These are phyloP conservation scores for Lypha dubia DNA, from an alignment of 2,888 invertebrate species.

Conservation along the genomic window DNA sequence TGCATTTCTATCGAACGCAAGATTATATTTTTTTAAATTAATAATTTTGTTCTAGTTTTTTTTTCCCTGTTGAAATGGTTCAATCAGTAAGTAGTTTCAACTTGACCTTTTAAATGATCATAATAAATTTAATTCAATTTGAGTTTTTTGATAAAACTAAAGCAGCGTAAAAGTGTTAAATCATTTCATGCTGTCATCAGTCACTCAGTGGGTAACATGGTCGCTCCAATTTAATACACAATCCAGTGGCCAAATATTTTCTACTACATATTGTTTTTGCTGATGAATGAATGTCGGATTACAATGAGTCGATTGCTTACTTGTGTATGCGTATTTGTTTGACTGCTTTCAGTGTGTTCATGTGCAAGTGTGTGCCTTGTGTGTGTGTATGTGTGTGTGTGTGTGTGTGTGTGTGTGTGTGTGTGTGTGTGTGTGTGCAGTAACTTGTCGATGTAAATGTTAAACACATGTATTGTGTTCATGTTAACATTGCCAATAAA, in stretches of 20 bases:
- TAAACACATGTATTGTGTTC: slow-evolving; percentile 64
- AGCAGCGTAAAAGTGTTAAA: slow-evolving; percentile 14
- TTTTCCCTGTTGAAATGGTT: too few relatives aligned
- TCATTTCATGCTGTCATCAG: slow-evolving; percentile 29
- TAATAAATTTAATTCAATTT: slow-evolving; percentile 26
- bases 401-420: not conserved
- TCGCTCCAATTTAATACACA: slow-evolving; percentile 15
- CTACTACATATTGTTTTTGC: slow-evolving; percentile 22
- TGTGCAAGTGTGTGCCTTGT: not conserved
- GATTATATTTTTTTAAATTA: not conserved
- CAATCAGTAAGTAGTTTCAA: not conserved
- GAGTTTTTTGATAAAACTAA: slow-evolving; percentile 2
- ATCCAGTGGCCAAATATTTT: slow-evolving; percentile 7
- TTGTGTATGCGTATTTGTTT: not conserved
- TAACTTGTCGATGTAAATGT: slow-evolving; percentile 2
- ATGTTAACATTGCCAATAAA: slow-evolving; percentile 69
- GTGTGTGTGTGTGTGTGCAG: not conserved
- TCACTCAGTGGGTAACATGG: slow-evolving; percentile 3
- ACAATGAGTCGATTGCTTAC: not conserved
- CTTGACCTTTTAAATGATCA: slow-evolving; percentile 38
- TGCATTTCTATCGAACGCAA: not conserved
- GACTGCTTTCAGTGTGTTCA: not conserved
- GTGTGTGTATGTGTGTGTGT: not conserved
- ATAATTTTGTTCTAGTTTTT: not conserved
- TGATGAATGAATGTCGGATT: slow-evolving; percentile 42